Percentiles rank a stretch among this genome's conserved stretches.
These are phyloP conservation scores for Meghimatium bilineatum DNA, from an alignment of 2,888 invertebrate genomes.

Conservation along the genomic window DNA sequence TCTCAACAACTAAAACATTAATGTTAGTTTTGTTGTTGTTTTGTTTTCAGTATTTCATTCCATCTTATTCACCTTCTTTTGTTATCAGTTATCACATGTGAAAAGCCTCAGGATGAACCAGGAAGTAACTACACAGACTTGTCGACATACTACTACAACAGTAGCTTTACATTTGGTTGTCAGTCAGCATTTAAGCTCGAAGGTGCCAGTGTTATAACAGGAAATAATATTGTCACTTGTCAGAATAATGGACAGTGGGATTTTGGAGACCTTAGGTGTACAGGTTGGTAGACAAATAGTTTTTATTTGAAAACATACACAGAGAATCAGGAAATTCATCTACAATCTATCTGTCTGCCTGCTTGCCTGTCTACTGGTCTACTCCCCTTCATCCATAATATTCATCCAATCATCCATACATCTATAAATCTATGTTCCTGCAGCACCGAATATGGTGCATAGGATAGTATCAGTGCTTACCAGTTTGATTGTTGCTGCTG, in stretches of 20 bases:
- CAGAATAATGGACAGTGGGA: conserved; percentile 96
- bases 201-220: conserved; percentile 77
- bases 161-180: conserved; percentile 60
- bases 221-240: conserved; percentile 92
- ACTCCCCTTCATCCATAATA: no score
- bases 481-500: no score
- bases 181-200: conserved; percentile 80
- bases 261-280: conserved; percentile 95
- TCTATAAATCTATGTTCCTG: no score
- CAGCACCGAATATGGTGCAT: no score
- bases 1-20: no score
- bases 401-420: no score
- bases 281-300: conserved; percentile 80
- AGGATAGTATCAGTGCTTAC: no score
- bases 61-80: not conserved
- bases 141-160: conserved; percentile 47
- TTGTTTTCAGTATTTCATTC: not conserved
- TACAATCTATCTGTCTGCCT: no score
- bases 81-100: conserved; percentile 66
- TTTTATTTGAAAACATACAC: no score
- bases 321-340: no score
- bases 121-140: conserved; percentile 53
- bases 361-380: no score
- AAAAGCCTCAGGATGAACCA: conserved; percentile 54
- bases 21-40: no score